Base-by-base conservation (phyloP, 2,113 vertebrate genomes). In the Pachycephala philippinensis region DNA sequence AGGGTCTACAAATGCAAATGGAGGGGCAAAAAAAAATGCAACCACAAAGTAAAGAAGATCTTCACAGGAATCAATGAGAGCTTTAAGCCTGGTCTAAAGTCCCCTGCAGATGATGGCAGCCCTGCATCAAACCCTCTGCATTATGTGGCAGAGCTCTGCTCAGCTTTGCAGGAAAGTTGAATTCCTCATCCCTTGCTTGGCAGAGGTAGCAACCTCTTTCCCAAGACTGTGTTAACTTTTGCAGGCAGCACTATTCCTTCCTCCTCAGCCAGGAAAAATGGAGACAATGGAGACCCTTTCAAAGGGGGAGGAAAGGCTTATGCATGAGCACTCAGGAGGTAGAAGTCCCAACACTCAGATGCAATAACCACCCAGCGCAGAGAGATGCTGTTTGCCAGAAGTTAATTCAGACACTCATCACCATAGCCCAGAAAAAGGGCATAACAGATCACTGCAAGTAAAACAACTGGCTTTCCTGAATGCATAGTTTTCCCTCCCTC, bases 1-100 rank as follows among this genome's bases (percentile, higher is more conserved):
- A 45, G 6, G 3, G 18, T 71, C 71, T 40, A 33, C 50, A 80
- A 63, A 60, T 22, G 42, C 28, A 70, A 59, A 31, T 8, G 15
- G 13, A 72, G 5, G 3, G 6, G 8, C 0, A 0, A 1, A 6
- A 31, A 31, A 28, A 19, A 37, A 30, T 28, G 18, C 23, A 79
- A 21, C 10, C 26, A 66, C 47, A 60, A 64, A 70, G 20, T 28
- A 87, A 93, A 83, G 28, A 28, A 87, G 31, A 60, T 42, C 7
- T 7, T 80, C 54, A 74, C 30, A 83, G 70, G 27, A 87, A 59
- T 27, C 47, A 40, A 0, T 2, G 5, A 78, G 42, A 91, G 21
- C 20, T 45, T 33, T 26, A 11, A 77, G 44, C 27, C 57, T 42
- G 13, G 69, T 20, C 22, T 42, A 27, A 79, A 85, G 24, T 23